Evolutionary conservation across 2,113 vertebrate species (phyloP).

Genomic region (Halcyon malimbica): DNA sequence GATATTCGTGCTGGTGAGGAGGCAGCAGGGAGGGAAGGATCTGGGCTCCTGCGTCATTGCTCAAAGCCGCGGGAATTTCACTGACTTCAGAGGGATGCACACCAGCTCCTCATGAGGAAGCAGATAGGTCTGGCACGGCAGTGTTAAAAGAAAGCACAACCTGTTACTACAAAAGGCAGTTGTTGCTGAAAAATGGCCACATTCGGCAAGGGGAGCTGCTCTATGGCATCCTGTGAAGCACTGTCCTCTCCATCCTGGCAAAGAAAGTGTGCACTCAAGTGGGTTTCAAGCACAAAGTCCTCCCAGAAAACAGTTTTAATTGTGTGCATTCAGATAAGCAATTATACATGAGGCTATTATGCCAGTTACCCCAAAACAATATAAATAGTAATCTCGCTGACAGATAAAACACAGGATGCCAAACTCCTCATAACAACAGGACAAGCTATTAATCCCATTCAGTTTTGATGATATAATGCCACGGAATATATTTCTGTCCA

Average conservation of each 20-base stretch:
- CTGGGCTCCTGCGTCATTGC: fast-evolving
- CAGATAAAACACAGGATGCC: constrained; percentile 50
- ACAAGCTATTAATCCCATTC: constrained; percentile 55
- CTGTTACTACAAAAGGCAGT: background rate
- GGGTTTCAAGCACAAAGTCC: background rate
- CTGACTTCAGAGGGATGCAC: background rate
- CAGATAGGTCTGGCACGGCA: background rate
- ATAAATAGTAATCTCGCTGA: constrained; percentile 31
- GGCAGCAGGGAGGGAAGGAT: background rate
- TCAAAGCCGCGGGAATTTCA: background rate
- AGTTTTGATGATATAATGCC: constrained; percentile 47
- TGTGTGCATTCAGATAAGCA: constrained; percentile 39
- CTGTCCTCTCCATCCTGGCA: background rate
- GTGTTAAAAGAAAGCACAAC: background rate
- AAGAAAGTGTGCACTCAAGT: background rate
- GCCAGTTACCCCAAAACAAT: constrained; percentile 24
- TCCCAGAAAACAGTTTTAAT: constrained; percentile 45
- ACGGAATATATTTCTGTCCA: constrained; percentile 55
- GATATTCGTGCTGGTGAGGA: background rate
- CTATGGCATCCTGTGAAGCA: fast-evolving
- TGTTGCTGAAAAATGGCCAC: background rate
- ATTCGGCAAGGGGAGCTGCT: background rate
- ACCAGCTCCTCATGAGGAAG: background rate
- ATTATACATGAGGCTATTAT: constrained; percentile 36
- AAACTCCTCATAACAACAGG: constrained; percentile 45